These are phyloP conservation scores for Pseudorhiza aurosa DNA, from an alignment of 30 jellyfish, hydroid and myxozoan genomes.

Conservation along the genomic window DNA sequence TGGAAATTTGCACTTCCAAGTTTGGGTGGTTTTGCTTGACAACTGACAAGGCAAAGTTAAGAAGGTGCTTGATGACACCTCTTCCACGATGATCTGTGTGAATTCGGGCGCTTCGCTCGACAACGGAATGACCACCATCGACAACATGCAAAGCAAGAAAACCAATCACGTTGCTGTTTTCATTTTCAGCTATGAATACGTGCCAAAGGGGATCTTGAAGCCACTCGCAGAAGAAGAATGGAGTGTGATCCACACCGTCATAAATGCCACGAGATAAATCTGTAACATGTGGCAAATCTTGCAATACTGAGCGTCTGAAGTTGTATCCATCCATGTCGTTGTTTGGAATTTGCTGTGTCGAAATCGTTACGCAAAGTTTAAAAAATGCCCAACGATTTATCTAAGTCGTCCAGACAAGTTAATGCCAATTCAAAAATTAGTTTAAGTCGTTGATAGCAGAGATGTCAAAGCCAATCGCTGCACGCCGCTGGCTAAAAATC, in stretches of 20 bases:
- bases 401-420: too few relatives aligned
- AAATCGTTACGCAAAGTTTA: too few relatives aligned
- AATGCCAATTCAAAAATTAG: too few relatives aligned
- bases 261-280: not conserved
- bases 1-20: not conserved
- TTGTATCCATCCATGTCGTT: not conserved
- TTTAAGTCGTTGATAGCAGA: too few relatives aligned
- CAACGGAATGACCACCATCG: not conserved
- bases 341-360: too few relatives aligned
- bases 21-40: not conserved
- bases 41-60: not conserved
- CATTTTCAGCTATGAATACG: not conserved
- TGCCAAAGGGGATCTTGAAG: not conserved
- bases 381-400: too few relatives aligned
- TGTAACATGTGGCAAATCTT: not conserved
- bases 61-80: not conserved
- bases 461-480: too few relatives aligned
- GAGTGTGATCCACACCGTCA: conserved; percentile 3
- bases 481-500: too few relatives aligned
- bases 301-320: not conserved
- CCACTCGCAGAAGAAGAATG: not conserved
- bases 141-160: not conserved
- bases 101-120: conserved; percentile 4
- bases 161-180: not conserved
- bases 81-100: not conserved